Base-by-base conservation (phyloP, 2,888 invertebrate genomes). In the Calliphora vomitoria region DNA sequence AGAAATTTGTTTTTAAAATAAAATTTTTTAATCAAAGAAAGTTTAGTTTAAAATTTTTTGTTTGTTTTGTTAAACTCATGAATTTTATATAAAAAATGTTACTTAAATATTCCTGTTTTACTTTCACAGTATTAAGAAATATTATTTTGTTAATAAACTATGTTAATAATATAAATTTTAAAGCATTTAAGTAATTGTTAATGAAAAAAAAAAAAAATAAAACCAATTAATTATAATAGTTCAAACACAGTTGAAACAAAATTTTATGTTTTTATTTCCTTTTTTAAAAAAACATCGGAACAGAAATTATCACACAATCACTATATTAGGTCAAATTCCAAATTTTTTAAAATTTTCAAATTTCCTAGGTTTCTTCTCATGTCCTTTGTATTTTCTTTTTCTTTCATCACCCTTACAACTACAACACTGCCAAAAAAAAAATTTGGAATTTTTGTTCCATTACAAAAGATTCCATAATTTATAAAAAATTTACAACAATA, bases 381-480 rank as follows among this genome's bases (percentile, higher is more conserved):
- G 50, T 25, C 18, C 25, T 35, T 18, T 71, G 38, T 3, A 60
- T 41, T 60, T 74, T 18, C n/a, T 31, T 41, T 60, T 75, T 35
- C 38, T 44, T 68, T 78, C 44, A 31, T 25, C n/a, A 13, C 53
- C 3, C 38, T 4, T 58, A 69, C 60, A 79, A 69, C 38, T 4
- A 66, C 62, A 58, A 83, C 86, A 86, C 86, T 86, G 86, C 86
- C 86, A 86, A 25, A 86, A 83, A 86, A 83, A 58, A 31, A 47
- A 18, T 64, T 72, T 60, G 15, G 50, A 60, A 50, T 11, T 35
- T 50, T 62, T 25, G 53, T 53, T 62, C n/a, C 13, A 3, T 25
- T 38, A 55, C 1, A 5, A 58, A 58, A 72, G 44, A n/a, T 15
- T 62, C 41, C 8, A 68, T 53, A 64, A 18, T 81, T 44, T 76